phyloP scores from a whole-genome alignment of 2,113 vertebrate genomes.

The Grallaria varia region DNA sequence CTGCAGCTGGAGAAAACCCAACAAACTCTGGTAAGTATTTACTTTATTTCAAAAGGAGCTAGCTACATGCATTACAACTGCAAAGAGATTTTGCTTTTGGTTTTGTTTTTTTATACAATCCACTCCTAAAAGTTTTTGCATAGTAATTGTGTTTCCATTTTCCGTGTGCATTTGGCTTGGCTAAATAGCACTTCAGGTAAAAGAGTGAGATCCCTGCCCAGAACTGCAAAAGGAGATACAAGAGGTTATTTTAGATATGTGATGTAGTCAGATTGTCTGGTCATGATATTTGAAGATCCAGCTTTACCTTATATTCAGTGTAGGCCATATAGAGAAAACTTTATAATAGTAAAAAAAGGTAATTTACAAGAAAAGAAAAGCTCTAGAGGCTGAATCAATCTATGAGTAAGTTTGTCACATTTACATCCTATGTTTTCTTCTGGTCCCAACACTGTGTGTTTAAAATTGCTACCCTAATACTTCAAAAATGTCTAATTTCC shows the following conservation, averaged over 20 bases:
- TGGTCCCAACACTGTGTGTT: neutral
- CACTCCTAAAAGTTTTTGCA: neutral
- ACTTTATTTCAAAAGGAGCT: neutral
- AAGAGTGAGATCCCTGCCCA: neutral
- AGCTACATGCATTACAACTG: neutral
- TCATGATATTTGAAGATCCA: neutral
- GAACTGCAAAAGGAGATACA: neutral
- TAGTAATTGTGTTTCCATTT: neutral
- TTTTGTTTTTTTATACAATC: neutral
- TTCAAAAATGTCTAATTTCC: neutral
- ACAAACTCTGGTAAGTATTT: neutral
- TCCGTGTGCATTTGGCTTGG: neutral
- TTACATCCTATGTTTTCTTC: neutral
- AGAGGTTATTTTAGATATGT: neutral
- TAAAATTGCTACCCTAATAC: neutral
- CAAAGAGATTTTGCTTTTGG: rapidly evolving
- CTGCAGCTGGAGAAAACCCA: rapidly evolving
- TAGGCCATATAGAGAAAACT: neutral
- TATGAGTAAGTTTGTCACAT: neutral
- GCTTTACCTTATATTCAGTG: neutral
- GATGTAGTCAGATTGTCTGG: neutral
- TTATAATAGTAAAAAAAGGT: neutral
- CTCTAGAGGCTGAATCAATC: neutral
- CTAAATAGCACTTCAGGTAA: neutral
- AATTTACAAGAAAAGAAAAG: neutral